Evolutionary conservation across 2,113 vertebrate species (phyloP).

Genomic region (Marcusenius ussheri): DNA sequence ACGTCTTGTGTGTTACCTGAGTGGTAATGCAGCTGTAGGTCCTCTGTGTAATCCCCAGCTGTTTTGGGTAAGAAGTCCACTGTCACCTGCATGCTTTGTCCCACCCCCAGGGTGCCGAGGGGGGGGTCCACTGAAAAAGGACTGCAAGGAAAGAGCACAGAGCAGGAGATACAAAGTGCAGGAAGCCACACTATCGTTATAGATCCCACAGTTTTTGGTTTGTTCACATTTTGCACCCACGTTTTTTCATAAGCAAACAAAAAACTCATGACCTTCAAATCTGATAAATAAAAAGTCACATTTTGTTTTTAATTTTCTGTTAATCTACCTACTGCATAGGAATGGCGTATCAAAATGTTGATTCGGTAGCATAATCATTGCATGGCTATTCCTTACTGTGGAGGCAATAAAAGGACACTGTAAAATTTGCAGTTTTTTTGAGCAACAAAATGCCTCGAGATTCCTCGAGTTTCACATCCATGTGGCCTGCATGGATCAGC

Average conservation of each 20-base stretch:
- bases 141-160: conserved; percentile 46
- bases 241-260: background rate
- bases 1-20: conserved; percentile 48
- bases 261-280: background rate
- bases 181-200: background rate
- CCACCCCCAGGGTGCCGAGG: conserved; percentile 57
- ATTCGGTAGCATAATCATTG: background rate
- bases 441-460: too few relatives aligned
- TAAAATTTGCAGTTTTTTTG: too few relatives aligned
- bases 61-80: conserved; percentile 67
- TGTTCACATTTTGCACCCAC: background rate
- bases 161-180: background rate
- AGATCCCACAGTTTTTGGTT: background rate
- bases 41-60: conserved; percentile 53
- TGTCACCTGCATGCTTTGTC: conserved; percentile 64
- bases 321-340: too few relatives aligned
- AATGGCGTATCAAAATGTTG: background rate
- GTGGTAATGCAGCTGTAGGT: conserved; percentile 67
- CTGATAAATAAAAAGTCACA: background rate
- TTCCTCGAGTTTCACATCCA: too few relatives aligned
- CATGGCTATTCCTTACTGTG: too few relatives aligned
- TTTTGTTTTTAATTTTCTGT: background rate
- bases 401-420: too few relatives aligned
- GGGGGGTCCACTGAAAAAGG: conserved; percentile 70
- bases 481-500: too few relatives aligned